phyloP scores from a whole-genome alignment of 2,888 invertebrate species.

The Oscheius sp. region DNA sequence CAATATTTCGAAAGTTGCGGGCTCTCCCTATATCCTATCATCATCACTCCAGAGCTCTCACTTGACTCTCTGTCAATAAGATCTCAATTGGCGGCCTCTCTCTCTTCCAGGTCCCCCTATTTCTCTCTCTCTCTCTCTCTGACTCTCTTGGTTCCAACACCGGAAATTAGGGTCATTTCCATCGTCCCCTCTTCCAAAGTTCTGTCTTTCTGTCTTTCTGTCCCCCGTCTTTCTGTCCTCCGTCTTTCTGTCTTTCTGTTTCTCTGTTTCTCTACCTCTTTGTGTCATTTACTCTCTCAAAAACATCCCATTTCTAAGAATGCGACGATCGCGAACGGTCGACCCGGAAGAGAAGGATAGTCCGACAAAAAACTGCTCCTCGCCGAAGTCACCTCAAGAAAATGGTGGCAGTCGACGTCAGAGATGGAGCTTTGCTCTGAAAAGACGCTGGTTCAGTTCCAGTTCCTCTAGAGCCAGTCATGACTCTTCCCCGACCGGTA shows the following conservation, averaged over 20 bases:
- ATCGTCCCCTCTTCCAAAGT: neutral
- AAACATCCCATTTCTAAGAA: slow-evolving; percentile 17
- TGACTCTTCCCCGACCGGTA: slow-evolving; percentile 37
- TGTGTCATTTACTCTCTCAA: neutral
- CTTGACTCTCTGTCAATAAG: too few species aligned
- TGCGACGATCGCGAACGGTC: slow-evolving; percentile 58
- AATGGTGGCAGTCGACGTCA: slow-evolving; percentile 55
- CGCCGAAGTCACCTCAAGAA: slow-evolving; percentile 35
- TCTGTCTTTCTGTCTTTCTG: slow-evolving; percentile 6
- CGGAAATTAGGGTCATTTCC: slow-evolving; percentile 1
- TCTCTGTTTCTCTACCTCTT: slow-evolving; percentile 9
- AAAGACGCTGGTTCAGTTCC: slow-evolving; percentile 64
- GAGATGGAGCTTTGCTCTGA: slow-evolving; percentile 66
- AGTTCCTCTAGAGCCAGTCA: slow-evolving; percentile 48
- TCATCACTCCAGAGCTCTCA: too few species aligned
- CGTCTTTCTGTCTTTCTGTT: slow-evolving; percentile 9
- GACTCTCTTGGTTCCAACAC: slow-evolving; percentile 13
- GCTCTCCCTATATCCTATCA: too few species aligned
- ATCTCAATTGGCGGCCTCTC: slow-evolving; percentile 4
- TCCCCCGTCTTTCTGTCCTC: neutral
- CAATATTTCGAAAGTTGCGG: too few species aligned
- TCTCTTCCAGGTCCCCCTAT: slow-evolving; percentile 18
- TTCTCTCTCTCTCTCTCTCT: slow-evolving; percentile 19
- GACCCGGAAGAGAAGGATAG: slow-evolving; percentile 41
- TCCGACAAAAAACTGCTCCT: slow-evolving; percentile 24